A percentile compares a stretch with the other conserved stretches of the same genome.
These are phyloP conservation scores for Acrocephalus arundinaceus DNA, from an alignment of 2,113 vertebrate species.

Conservation along the genomic window DNA sequence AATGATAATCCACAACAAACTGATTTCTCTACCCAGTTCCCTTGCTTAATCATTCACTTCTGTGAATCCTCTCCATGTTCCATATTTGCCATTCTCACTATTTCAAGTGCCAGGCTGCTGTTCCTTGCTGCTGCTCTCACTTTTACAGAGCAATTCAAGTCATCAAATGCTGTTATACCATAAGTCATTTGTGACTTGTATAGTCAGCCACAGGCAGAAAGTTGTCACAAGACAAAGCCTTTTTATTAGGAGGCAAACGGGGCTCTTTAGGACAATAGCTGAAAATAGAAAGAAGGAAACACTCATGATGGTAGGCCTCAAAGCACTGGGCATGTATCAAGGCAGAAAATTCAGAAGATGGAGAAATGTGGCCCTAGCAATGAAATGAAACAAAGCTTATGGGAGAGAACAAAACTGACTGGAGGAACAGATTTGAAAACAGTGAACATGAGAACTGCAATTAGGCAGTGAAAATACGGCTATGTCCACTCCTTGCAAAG, in stretches of 20 bases:
- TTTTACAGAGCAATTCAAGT: not conserved
- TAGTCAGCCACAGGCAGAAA: not conserved
- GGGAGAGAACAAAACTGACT: not conserved
- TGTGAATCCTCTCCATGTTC: not conserved
- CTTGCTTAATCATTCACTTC: not conserved
- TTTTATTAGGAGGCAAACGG: not conserved
- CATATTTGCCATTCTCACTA: not conserved
- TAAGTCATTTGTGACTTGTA: not conserved
- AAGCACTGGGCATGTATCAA: not conserved
- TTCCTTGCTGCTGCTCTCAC: not conserved
- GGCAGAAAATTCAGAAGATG: not conserved
- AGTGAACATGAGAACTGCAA: not conserved
- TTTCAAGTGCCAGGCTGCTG: not conserved
- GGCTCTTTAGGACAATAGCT: not conserved
- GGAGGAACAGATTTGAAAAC: not conserved
- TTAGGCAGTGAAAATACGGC: not conserved
- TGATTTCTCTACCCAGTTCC: not conserved
- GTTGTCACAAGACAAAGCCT: not conserved
- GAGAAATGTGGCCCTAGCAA: not conserved
- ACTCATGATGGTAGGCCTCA: not conserved
- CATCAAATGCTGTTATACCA: accelerated
- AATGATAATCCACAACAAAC: not conserved
- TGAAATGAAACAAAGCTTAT: not conserved
- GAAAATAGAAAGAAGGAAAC: not conserved
- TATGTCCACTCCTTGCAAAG: not conserved